These are phyloP conservation scores for Latrodectus elegans DNA, from an alignment of 2,888 invertebrate species.

Conservation along the genomic window DNA sequence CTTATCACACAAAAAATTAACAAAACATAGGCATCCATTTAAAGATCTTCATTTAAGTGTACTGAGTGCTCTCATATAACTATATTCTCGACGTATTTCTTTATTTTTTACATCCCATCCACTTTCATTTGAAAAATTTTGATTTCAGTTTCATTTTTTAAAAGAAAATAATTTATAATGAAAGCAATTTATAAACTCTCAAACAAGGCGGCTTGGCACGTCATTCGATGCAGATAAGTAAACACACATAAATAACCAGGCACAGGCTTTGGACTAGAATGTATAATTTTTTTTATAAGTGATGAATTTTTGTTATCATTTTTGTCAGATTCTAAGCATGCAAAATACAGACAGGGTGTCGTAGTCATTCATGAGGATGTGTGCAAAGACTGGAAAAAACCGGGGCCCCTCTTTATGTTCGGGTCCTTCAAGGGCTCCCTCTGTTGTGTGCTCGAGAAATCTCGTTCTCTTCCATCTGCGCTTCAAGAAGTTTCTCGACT, in stretches of 20 bases:
- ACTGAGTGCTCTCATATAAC: too few species aligned
- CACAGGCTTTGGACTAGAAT: slow-evolving; percentile 61
- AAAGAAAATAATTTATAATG: too few species aligned
- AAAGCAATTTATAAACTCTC: too few species aligned
- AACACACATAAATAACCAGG: slow-evolving; percentile 44
- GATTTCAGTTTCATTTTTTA: too few species aligned
- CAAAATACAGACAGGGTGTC: slow-evolving; percentile 63
- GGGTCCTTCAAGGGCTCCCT: background rate
- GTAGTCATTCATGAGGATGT: slow-evolving; percentile 30
- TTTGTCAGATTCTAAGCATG: slow-evolving; percentile 59
- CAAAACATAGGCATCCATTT: too few species aligned
- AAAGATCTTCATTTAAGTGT: too few species aligned
- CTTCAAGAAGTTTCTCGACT: slow-evolving; percentile 3
- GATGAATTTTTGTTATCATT: slow-evolving; percentile 7
- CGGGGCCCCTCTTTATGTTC: background rate
- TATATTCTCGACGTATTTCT: too few species aligned
- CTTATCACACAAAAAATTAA: too few species aligned
- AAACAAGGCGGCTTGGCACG: too few species aligned
- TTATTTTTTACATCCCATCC: too few species aligned
- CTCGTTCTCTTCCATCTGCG: slow-evolving; percentile 1
- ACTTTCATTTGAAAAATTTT: too few species aligned
- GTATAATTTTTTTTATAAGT: slow-evolving; percentile 48
- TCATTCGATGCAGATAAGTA: background rate
- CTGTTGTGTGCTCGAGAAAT: slow-evolving; percentile 38
- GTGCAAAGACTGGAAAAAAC: slow-evolving; percentile 61